Percentiles rank a stretch among this genome's conserved stretches.
Evolutionary conservation across 53 echinoderm and acorn worm species (phyloP).

Genomic region (Astropecten irregularis): DNA sequence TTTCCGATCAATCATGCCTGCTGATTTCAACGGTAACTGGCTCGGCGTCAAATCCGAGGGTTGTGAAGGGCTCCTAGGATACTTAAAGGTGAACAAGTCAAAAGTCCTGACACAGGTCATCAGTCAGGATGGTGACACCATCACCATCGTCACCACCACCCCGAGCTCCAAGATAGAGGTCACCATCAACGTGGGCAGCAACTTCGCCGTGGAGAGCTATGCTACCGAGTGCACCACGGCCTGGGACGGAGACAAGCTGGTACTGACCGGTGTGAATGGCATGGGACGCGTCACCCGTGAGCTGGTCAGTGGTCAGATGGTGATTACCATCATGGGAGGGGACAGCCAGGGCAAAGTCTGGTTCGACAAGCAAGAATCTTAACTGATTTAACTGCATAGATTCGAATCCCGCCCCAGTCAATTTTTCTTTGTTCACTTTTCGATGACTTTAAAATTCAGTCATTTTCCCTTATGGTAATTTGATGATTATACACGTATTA

Average conservation of each 20-base stretch:
- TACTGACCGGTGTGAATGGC: conserved; percentile 16
- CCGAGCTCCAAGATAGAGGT: conserved; percentile 18
- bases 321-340: background rate
- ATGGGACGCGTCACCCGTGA: conserved; percentile 10
- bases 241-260: conserved; percentile 53
- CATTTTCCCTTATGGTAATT: no score
- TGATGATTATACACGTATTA: no score
- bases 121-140: conserved; percentile 23
- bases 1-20: conserved; percentile 62
- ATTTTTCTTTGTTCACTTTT: no score
- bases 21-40: conserved; percentile 77
- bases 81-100: conserved; percentile 31
- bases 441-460: no score
- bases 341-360: conserved; percentile 25
- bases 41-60: conserved; percentile 50
- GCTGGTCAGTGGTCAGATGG: conserved; percentile 30
- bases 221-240: conserved; percentile 33
- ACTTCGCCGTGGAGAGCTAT: conserved; percentile 28
- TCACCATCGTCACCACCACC: conserved; percentile 53
- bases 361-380: conserved; percentile 15
- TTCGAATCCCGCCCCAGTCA: no score
- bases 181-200: conserved; percentile 39
- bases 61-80: conserved; percentile 35
- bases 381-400: no score
- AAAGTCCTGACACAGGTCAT: conserved; percentile 46